Evolutionary conservation across 2,888 invertebrate genomes (phyloP).

Genomic region (Stenchaetothrips biformis): DNA sequence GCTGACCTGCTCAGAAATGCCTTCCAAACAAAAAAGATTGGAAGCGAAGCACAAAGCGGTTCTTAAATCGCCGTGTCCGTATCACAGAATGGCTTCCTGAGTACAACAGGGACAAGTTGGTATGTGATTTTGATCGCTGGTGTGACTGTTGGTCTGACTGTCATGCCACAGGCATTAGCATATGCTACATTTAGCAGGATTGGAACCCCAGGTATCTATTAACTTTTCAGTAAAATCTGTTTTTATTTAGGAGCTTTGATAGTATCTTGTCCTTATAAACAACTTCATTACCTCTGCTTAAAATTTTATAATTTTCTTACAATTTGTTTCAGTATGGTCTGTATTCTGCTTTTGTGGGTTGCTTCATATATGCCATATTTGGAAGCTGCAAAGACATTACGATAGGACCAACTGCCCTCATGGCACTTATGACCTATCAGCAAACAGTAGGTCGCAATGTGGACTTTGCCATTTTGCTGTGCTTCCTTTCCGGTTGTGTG

Average conservation of each 20-base stretch:
- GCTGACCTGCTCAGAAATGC: neutral
- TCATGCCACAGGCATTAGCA: conserved; percentile 88
- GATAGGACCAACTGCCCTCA: conserved; percentile 87
- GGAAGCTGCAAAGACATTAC: conserved; percentile 86
- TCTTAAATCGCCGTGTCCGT: conserved; percentile 50
- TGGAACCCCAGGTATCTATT: conserved; percentile 68
- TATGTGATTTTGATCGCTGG: conserved; percentile 86
- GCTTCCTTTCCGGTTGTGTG: conserved; percentile 75
- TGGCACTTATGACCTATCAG: conserved; percentile 85
- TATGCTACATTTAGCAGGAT: conserved; percentile 82
- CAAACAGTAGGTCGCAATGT: conserved; percentile 63
- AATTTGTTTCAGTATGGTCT: conserved; percentile 73
- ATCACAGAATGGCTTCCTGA: conserved; percentile 68
- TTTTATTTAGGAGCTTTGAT: neutral
- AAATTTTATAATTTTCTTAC: neutral
- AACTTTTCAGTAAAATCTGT: conserved; percentile 26
- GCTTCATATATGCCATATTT: conserved; percentile 83
- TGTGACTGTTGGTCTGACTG: conserved; percentile 85
- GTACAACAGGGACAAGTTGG: conserved; percentile 68
- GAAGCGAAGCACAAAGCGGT: conserved; percentile 2
- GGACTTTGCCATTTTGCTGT: conserved; percentile 76
- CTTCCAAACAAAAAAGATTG: neutral
- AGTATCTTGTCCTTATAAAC: neutral
- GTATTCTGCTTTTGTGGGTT: conserved; percentile 91
- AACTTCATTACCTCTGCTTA: neutral